phyloP scores from a whole-genome alignment of 1,140 invertebrate genomes.

The Zophobas morio region DNA sequence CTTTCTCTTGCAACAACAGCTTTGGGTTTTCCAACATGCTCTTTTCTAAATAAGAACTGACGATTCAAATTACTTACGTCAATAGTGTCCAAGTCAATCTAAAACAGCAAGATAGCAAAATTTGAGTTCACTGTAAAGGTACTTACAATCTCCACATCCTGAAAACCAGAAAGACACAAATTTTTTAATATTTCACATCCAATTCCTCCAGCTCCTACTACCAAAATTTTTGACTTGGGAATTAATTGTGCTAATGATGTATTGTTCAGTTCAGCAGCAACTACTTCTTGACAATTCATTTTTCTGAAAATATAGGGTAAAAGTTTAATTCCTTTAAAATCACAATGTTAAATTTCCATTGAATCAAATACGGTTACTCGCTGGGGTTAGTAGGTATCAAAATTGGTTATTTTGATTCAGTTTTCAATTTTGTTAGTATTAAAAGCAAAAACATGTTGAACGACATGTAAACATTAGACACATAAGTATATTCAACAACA shows the following conservation, averaged over 20 bases:
- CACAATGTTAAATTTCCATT: no score
- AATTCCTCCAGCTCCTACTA: conserved; percentile 99
- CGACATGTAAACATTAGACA: no score
- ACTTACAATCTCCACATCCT: conserved; percentile 91
- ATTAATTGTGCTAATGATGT: conserved; percentile 27
- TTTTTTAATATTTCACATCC: conserved; percentile 99
- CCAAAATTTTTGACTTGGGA: conserved; percentile 71
- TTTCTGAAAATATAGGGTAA: no score
- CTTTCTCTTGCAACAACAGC: conserved; percentile 90
- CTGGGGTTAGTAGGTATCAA: no score
- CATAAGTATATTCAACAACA: no score
- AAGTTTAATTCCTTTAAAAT: no score
- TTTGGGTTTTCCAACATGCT: conserved; percentile 98
- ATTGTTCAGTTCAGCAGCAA: no score
- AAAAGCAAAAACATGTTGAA: no score
- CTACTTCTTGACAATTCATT: no score
- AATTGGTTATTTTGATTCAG: no score
- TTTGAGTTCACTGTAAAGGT: neutral
- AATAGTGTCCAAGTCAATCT: conserved; percentile 99
- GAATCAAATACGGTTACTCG: no score
- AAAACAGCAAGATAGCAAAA: conserved; percentile 27
- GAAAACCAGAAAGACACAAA: conserved; percentile 94
- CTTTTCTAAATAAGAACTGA: conserved; percentile 97
- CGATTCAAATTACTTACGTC: conserved; percentile 99
- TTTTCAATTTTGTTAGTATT: no score